phyloP scores from a whole-genome alignment of 2,888 invertebrate genomes.

The Smittia aterrima region DNA sequence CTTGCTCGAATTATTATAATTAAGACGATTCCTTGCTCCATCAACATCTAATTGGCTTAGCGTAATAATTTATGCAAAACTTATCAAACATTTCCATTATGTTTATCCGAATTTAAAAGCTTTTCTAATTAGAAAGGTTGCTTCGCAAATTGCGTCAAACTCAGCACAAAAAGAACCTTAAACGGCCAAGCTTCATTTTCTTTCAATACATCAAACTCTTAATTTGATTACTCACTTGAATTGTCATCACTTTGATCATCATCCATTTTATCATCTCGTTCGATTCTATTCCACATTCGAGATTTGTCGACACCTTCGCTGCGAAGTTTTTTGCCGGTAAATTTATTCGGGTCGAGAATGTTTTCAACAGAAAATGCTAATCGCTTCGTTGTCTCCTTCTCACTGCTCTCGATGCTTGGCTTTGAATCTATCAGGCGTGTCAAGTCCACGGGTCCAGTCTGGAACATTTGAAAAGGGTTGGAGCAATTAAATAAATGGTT shows the following conservation, averaged over 20 bases:
- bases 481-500: neutral
- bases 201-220: neutral
- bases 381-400: conserved; percentile 55
- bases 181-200: neutral
- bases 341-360: conserved; percentile 86
- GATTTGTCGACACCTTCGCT: conserved; percentile 55
- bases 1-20: too few species aligned
- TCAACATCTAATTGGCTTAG: neutral
- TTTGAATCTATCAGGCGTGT: conserved; percentile 52
- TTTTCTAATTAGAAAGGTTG: too few species aligned
- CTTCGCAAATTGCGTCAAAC: too few species aligned
- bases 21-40: neutral
- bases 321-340: conserved; percentile 65
- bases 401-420: conserved; percentile 46
- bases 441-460: conserved; percentile 54
- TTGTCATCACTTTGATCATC: conserved; percentile 56
- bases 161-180: too few species aligned
- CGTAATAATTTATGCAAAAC: conserved; percentile 26
- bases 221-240: conserved; percentile 55
- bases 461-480: conserved; percentile 32
- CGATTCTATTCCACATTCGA: conserved; percentile 56
- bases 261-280: conserved; percentile 53
- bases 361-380: conserved; percentile 89
- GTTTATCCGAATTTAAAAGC: too few species aligned
- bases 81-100: conserved; percentile 24